Base-by-base conservation (phyloP, 2,888 invertebrate genomes). In the Watsonalla cultraria region DNA sequence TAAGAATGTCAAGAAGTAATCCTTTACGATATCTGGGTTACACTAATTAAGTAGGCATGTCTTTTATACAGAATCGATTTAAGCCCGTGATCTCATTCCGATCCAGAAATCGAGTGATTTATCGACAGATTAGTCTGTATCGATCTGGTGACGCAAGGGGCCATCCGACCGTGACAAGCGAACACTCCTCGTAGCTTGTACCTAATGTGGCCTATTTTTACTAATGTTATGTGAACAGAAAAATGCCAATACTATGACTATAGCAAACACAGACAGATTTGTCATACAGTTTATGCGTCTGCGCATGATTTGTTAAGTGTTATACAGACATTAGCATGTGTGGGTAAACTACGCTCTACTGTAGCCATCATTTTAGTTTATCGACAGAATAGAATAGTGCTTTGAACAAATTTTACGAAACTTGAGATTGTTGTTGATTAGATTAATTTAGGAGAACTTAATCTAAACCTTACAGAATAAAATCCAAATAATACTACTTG, bases 51-150 rank as follows among this genome's bases (percentile, higher is more conserved):
- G 75, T 49, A 39, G 49, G 39, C 67, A 62, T 68, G 72, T 82
- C 78, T 78, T 67, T 78, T 80, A 80, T 76, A 76, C 72, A 70
- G 66, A 71, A 72, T 71, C 71, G 74, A 79, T 83, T 82, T 77
- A 74, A 74, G 72, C 74, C 78, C 81, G 78, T 88, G 89, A 88
- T 87, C 89, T 89, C 88, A 89, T 89, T 86, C 78, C 82, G 78
- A 82, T 82, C 81, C 80, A 80, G 82, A 82, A 73, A 73, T 66
- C 70, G 65, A 64, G 75, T 85, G 84, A 86, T 85, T 86, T 86
- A 86, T 85, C 68, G 81, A 65, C 78, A 80, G 83, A 82, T 82
- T 76, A 79, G 77, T 71, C 67, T 69, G 73, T 78, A 79, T 73
- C 79, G 78, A 79, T 71, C 70, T 70, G 80, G 78, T 90, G 89